A percentile compares a stretch with the other conserved stretches of the same genome.
Conservation (phyloP, 2,797 vertebrate species). For the Leuciscus waleckii region DNA sequence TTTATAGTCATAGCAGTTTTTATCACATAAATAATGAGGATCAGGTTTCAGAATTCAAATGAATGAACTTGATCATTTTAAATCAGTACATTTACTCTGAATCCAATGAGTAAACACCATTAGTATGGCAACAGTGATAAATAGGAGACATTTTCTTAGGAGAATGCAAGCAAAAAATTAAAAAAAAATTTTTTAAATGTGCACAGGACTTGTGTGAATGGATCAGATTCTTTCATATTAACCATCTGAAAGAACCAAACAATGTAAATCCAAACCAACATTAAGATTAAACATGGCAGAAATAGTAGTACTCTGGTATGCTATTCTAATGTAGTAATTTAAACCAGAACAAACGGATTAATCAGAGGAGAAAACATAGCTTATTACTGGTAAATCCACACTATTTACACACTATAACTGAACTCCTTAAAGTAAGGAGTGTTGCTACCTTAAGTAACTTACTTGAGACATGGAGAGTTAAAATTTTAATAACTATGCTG, state of each 20-base stretch:
- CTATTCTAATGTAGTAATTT: background rate
- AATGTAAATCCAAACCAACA: background rate
- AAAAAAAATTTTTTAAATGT: background rate
- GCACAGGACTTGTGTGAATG: background rate
- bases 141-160: background rate
- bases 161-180: background rate
- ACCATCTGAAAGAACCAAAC: background rate
- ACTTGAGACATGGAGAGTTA: background rate
- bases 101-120: background rate
- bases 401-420: background rate
- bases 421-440: background rate
- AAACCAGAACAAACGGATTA: background rate
- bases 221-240: background rate
- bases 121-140: background rate
- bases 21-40: background rate
- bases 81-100: background rate
- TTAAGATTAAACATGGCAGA: background rate
- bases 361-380: background rate
- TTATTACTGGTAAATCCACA: background rate
- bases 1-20: background rate
- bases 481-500: conserved; percentile 23
- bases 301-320: background rate
- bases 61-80: background rate
- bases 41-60: background rate
- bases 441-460: background rate